These are phyloP conservation scores for Ectobius pallidus DNA, from an alignment of 2,888 invertebrate genomes.

Conservation along the genomic window DNA sequence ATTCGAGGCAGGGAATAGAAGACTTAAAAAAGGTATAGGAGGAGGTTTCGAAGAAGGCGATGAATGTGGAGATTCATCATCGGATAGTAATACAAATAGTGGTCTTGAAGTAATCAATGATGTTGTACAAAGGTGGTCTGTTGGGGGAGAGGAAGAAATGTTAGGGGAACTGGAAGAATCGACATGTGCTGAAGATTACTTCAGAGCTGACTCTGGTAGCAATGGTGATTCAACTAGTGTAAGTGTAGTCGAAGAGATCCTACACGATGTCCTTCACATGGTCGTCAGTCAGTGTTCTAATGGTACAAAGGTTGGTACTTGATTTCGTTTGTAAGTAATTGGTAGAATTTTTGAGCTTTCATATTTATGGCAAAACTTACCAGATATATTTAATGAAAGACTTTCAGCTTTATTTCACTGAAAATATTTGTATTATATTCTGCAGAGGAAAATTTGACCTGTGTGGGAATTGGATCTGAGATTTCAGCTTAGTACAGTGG, in stretches of 20 bases:
- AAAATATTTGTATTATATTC: too few species aligned
- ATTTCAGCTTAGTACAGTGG: too few species aligned
- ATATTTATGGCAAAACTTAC: too few species aligned
- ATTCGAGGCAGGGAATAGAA: background rate
- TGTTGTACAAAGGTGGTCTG: slow-evolving; percentile 17
- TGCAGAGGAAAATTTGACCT: too few species aligned
- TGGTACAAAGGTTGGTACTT: background rate
- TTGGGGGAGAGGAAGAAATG: background rate
- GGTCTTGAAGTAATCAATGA: background rate
- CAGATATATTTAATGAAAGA: too few species aligned
- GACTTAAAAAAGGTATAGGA: background rate
- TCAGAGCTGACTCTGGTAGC: slow-evolving; percentile 50
- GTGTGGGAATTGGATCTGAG: too few species aligned
- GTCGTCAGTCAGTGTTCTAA: slow-evolving; percentile 52
- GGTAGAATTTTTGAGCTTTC: too few species aligned
- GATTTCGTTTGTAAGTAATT: too few species aligned
- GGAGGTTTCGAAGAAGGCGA: slow-evolving; percentile 17
- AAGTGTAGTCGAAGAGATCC: slow-evolving; percentile 61
- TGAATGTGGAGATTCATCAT: slow-evolving; percentile 2
- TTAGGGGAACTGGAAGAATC: slow-evolving; percentile 61
- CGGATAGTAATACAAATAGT: slow-evolving; percentile 4
- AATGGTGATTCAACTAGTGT: slow-evolving; percentile 50
- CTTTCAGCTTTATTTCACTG: too few species aligned
- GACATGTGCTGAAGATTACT: slow-evolving; percentile 70
- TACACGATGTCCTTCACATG: slow-evolving; percentile 64